Base-by-base conservation (phyloP, 2,113 vertebrate genomes). In the Taurulus bubalis region DNA sequence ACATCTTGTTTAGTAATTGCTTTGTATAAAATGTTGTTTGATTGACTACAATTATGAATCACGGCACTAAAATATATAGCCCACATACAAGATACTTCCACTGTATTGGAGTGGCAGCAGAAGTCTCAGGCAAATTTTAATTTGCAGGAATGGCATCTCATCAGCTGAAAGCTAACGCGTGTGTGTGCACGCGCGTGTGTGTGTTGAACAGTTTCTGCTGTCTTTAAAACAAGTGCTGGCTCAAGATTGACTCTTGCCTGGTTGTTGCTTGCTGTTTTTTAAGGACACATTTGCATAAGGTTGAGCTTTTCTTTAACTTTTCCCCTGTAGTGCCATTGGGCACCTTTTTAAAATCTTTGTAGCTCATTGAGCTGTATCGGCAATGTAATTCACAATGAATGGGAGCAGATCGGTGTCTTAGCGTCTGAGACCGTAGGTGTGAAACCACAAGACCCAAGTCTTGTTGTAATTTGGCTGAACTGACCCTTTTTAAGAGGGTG, bases 11-110 rank as follows among this genome's bases (percentile, higher is more conserved):
- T 67, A 73, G 47, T 78, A 73, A 86, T 76, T 73, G 49, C 71
- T 78, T 85, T 85, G 53, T 76, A 58, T 45, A 36, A 38, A 77
- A 62, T 68, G 59, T 49, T 74, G 26, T 73, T 81, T 83, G 69
- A 82, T 75, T 63, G 47, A 55, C 55, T 68, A 22, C 32, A 36
- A 26, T 59, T 71, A 68, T 55, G 14, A 49, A 65, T 74, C 67
- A 74, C 51, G 45, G 42, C 28, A 34, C 62, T 11, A 60, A 56
- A 9, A 71, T 18, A 64, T 34, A 75, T 22, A 8, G 8, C 6
- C 42, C 18, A 18, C 47, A 45, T 63, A 24, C 53, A 47, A 77
- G n/a, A 15, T 62, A 45, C 2, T 47, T 53, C 7, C 6, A 22
- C 20, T 55, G 32, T 30, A 53, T 66, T 12, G 10, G 30, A 32